A percentile compares a stretch with the other conserved stretches of the same genome.
phyloP scores from a whole-genome alignment of 1,140 invertebrate species.

The Sipha flava region DNA sequence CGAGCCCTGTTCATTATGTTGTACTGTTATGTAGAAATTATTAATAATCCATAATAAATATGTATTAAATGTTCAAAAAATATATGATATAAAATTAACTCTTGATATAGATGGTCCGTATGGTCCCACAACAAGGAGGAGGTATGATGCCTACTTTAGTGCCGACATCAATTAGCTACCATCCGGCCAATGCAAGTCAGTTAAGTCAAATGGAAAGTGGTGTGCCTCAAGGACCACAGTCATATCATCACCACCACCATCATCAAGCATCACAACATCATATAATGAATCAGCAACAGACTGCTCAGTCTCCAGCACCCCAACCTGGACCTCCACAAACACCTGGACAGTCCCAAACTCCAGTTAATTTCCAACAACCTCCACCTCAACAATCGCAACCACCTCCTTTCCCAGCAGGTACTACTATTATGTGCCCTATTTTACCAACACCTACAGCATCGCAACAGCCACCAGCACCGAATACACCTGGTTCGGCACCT shows the following conservation, averaged over 20 bases:
- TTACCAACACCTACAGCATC: conserved; percentile 49
- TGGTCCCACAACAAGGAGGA: conserved; percentile 42
- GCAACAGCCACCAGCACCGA: conserved; percentile 16
- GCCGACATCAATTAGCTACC: conserved; percentile 45
- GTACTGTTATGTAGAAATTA: neutral
- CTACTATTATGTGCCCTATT: conserved; percentile 50
- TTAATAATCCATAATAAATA: neutral
- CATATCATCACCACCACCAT: conserved; percentile 53
- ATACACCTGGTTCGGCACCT: conserved; percentile 22
- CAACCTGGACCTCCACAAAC: conserved; percentile 42
- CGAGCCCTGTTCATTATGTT: too few species aligned
- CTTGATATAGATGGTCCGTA: conserved; percentile 49
- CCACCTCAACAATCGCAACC: conserved; percentile 37
- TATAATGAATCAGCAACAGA: conserved; percentile 38
- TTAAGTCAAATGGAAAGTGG: conserved; percentile 51
- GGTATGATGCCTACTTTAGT: conserved; percentile 41
- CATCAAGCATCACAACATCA: conserved; percentile 47
- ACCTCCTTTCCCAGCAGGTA: conserved; percentile 27
- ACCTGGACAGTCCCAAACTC: conserved; percentile 44
- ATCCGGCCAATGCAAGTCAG: conserved; percentile 47
- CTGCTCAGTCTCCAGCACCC: conserved; percentile 44
- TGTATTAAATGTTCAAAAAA: neutral
- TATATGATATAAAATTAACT: neutral
- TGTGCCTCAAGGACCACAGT: conserved; percentile 41
- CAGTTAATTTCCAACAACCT: conserved; percentile 48